Conservation (phyloP, 2,797 vertebrate genomes). For the Gobio occitaniae region DNA sequence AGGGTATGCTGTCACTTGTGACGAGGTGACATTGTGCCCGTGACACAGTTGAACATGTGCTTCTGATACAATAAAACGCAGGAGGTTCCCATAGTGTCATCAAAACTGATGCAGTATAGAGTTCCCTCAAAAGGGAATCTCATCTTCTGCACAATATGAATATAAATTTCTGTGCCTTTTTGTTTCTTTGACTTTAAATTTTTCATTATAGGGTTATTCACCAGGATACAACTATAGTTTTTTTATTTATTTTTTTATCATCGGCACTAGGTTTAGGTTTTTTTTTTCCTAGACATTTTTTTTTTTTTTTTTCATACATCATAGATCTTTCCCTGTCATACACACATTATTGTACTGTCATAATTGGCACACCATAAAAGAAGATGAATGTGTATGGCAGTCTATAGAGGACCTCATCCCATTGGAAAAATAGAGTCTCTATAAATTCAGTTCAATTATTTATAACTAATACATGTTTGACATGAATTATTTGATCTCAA, state of each 20-base stretch:
- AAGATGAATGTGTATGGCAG: conserved; percentile 16
- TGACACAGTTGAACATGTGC: too few relatives aligned
- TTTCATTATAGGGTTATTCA: not conserved
- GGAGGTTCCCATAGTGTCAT: not conserved
- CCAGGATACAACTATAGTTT: not conserved
- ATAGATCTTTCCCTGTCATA: conserved; percentile 1
- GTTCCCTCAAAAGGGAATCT: not conserved
- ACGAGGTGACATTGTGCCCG: not conserved
- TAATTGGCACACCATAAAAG: conserved; percentile 20
- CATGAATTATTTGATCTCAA: conserved; percentile 59
- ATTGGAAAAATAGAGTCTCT: conserved; percentile 22
- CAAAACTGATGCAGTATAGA: not conserved
- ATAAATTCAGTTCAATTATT: conserved; percentile 57
- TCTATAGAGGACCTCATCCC: conserved; percentile 19
- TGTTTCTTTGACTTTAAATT: not conserved
- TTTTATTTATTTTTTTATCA: too few relatives aligned
- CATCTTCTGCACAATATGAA: not conserved
- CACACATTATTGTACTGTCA: not conserved
- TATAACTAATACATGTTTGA: conserved; percentile 60
- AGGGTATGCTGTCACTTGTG: too few relatives aligned
- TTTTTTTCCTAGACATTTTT: not conserved
- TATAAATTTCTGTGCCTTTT: not conserved
- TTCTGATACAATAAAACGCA: not conserved
- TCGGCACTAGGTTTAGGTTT: not conserved
- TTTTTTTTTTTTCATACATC: not conserved